Conservation (phyloP, 2,888 invertebrate species). For the Poecilobothrus nobilitatus region DNA sequence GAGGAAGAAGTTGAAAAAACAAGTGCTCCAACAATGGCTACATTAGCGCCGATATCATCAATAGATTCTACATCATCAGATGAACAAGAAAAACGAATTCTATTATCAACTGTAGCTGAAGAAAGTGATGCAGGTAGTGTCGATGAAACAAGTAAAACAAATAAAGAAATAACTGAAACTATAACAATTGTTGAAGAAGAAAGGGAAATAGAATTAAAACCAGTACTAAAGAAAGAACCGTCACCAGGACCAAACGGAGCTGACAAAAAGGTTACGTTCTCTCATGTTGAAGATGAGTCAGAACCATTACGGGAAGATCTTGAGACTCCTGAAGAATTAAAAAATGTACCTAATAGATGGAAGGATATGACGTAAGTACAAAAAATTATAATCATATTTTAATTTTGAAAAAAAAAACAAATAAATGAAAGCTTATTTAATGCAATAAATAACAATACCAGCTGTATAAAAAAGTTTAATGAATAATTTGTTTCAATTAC, state of each 20-base stretch:
- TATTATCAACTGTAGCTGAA: constrained; percentile 36
- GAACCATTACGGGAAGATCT: constrained; percentile 41
- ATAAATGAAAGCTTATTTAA: too few species aligned
- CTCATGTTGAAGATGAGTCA: constrained; percentile 43
- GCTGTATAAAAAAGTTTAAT: too few species aligned
- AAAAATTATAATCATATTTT: not conserved
- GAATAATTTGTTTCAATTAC: too few species aligned
- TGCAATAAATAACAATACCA: too few species aligned
- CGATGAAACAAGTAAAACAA: constrained; percentile 19
- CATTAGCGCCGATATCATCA: constrained; percentile 40
- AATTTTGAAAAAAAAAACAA: not conserved
- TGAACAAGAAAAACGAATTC: constrained; percentile 33
- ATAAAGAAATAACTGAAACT: constrained; percentile 18
- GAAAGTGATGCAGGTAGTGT: constrained; percentile 34
- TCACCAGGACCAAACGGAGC: constrained; percentile 38
- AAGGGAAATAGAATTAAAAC: constrained; percentile 32
- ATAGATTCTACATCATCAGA: constrained; percentile 44
- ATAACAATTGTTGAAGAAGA: constrained; percentile 22
- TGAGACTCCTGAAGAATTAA: constrained; percentile 38
- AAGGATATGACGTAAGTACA: constrained; percentile 46
- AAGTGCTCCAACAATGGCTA: constrained; percentile 20
- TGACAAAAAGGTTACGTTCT: constrained; percentile 48
- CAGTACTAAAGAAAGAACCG: constrained; percentile 41
- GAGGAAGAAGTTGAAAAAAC: constrained; percentile 36
- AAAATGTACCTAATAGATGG: constrained; percentile 31